Percentiles rank a stretch among this genome's conserved stretches.
Evolutionary conservation across 2,888 invertebrate species (phyloP).

Genomic region (Coecobrya sp.): DNA sequence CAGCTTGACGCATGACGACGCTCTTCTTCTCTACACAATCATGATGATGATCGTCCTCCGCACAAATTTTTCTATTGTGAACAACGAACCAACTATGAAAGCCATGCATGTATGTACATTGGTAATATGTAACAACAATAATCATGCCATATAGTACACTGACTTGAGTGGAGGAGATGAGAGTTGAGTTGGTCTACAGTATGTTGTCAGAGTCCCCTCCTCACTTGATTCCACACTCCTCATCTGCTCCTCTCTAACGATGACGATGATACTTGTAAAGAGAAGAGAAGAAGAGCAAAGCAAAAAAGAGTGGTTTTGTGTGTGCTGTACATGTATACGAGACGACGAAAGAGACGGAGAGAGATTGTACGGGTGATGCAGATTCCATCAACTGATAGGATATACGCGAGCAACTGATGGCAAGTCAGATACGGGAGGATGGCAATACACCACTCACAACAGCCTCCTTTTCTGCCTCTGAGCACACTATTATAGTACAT

Average conservation of each 20-base stretch:
- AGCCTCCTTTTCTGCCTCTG: conserved; percentile 61
- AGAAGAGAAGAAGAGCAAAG: conserved; percentile 10
- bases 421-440: conserved; percentile 78
- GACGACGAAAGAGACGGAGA: conserved; percentile 2
- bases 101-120: not conserved
- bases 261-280: not conserved
- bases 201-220: conserved; percentile 61
- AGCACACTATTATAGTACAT: conserved; percentile 55
- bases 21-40: conserved; percentile 17
- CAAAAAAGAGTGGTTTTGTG: conserved; percentile 23
- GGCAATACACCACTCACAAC: conserved; percentile 73
- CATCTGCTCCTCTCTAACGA: conserved; percentile 48
- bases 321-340: not conserved
- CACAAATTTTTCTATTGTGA: not conserved
- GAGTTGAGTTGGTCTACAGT: conserved; percentile 11
- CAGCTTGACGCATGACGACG: conserved; percentile 44
- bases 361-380: conserved; percentile 75
- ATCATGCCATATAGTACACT: conserved; percentile 42
- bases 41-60: not conserved
- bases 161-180: too few species aligned
- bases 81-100: not conserved
- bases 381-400: conserved; percentile 79
- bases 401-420: conserved; percentile 76
- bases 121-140: not conserved
- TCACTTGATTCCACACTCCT: conserved; percentile 64